These are phyloP conservation scores for Sarcophilus harrisii DNA, from an alignment of 2,797 vertebrate species.

Conservation along the genomic window DNA sequence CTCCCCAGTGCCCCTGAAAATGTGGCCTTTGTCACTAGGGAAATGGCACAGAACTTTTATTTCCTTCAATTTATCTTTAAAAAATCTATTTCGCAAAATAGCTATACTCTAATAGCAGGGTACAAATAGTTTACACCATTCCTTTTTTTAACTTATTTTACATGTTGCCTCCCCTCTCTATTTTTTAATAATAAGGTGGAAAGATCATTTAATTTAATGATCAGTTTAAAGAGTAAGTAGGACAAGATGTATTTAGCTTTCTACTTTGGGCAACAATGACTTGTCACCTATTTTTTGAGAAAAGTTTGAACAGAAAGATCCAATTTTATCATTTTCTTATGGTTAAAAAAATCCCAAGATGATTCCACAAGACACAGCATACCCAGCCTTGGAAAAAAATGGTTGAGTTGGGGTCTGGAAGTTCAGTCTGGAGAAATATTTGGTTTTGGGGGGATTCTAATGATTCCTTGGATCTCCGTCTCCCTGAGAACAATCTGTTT, in stretches of 20 bases:
- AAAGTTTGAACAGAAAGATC: neutral
- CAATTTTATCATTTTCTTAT: neutral
- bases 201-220: conserved; percentile 23
- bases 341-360: neutral
- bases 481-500: neutral
- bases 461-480: neutral
- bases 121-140: neutral
- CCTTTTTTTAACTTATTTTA: neutral
- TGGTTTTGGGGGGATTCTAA: neutral
- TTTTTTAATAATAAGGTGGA: conserved; percentile 23
- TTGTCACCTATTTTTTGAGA: conserved; percentile 9
- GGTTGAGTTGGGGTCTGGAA: neutral
- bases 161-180: neutral
- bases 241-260: neutral
- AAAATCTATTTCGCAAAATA: neutral
- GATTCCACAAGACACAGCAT: neutral
- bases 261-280: neutral
- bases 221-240: conserved; percentile 6
- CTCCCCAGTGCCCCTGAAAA: neutral
- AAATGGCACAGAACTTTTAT: neutral
- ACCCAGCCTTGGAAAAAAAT: neutral
- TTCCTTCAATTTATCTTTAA: neutral
- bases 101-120: neutral
- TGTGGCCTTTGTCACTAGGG: neutral
- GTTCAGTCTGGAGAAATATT: neutral